These are phyloP conservation scores for Eremobia ochroleuca DNA, from an alignment of 2,888 invertebrate species.

Conservation along the genomic window DNA sequence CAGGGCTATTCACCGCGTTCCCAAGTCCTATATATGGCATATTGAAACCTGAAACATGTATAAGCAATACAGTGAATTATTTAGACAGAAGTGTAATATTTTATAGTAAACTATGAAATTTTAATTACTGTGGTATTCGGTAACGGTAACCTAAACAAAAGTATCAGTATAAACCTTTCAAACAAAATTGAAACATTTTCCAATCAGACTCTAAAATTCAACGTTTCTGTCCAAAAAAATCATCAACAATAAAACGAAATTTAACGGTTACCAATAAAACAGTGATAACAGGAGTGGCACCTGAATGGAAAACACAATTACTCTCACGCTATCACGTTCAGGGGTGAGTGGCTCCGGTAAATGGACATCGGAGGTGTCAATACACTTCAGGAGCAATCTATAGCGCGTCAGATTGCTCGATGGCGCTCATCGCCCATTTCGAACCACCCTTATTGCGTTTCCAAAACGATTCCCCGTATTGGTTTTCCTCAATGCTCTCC, in stretches of 20 bases:
- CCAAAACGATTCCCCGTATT: slow-evolving; percentile 65
- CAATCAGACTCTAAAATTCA: slow-evolving; percentile 26
- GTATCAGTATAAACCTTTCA: slow-evolving; percentile 3
- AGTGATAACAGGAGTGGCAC: slow-evolving; percentile 64
- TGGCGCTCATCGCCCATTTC: slow-evolving; percentile 57
- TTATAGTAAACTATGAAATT: not conserved
- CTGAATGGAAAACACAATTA: slow-evolving; percentile 68
- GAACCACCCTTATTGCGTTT: slow-evolving; percentile 67
- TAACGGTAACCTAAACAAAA: not conserved
- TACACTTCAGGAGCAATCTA: slow-evolving; percentile 70
- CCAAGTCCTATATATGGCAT: not conserved
- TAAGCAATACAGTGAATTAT: not conserved
- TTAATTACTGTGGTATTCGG: not conserved
- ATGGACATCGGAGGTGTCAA: slow-evolving; percentile 70
- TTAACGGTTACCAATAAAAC: slow-evolving; percentile 63
- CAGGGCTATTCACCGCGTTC: slow-evolving; percentile 6
- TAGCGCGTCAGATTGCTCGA: slow-evolving; percentile 66
- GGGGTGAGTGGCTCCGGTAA: slow-evolving; percentile 71
- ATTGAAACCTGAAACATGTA: slow-evolving; percentile 34
- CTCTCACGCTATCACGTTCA: slow-evolving; percentile 69
- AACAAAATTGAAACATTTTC: slow-evolving; percentile 29
- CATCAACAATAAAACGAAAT: slow-evolving; percentile 60
- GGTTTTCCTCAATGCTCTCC: slow-evolving; percentile 61
- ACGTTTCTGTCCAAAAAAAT: slow-evolving; percentile 28
- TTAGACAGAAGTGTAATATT: not conserved